Conservation (phyloP, 2,113 vertebrate genomes). For the Triplophysa rosa region DNA sequence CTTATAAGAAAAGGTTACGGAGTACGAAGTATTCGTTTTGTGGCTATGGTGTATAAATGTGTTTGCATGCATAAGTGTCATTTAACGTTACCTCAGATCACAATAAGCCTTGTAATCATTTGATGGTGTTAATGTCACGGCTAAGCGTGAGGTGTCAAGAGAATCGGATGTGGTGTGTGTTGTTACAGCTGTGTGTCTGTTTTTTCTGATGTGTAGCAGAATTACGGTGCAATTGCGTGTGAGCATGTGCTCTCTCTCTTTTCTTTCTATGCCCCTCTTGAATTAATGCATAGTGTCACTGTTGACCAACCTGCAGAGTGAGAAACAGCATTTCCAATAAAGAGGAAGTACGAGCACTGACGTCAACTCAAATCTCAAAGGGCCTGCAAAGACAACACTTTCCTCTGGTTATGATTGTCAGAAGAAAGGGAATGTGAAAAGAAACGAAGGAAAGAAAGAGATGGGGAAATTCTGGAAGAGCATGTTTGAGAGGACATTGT, state of each 20-base stretch:
- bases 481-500: conserved; percentile 20
- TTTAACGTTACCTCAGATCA: conserved; percentile 37
- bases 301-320: conserved; percentile 1
- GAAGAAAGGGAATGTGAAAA: neutral
- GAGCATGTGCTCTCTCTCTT: neutral
- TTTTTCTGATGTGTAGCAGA: neutral
- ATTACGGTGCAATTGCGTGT: neutral
- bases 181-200: conserved; percentile 52
- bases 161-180: conserved; percentile 41
- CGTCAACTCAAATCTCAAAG: conserved; percentile 26
- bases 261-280: conserved; percentile 3
- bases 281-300: neutral
- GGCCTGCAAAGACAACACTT: conserved; percentile 17
- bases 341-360: conserved; percentile 14
- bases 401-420: conserved; percentile 13
- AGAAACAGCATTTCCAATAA: conserved; percentile 23
- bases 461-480: conserved; percentile 26
- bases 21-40: conserved; percentile 19
- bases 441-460: neutral
- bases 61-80: neutral
- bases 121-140: conserved; percentile 19
- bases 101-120: conserved; percentile 7
- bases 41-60: conserved; percentile 7
- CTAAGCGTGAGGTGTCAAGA: conserved; percentile 20
- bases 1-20: conserved; percentile 15